Conservation (phyloP, 1,140 invertebrate genomes). For the Eurosta solidaginis region DNA sequence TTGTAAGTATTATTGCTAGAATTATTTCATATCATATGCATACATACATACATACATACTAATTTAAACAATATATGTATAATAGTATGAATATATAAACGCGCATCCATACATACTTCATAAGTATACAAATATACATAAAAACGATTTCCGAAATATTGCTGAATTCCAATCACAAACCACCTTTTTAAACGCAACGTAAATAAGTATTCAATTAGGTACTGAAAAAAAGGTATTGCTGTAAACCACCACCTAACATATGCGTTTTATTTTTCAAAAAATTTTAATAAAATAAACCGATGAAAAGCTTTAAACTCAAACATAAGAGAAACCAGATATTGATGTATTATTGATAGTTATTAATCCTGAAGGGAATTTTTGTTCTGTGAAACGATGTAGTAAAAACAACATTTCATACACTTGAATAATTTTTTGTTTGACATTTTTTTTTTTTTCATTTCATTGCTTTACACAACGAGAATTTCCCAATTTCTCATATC, state of each 20-base stretch:
- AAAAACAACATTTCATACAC: too few relatives aligned
- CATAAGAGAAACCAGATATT: too few relatives aligned
- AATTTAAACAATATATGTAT: background rate
- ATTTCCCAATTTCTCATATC: too few relatives aligned
- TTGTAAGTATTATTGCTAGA: constrained; percentile 23
- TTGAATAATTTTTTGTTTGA: too few relatives aligned
- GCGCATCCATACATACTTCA: too few relatives aligned
- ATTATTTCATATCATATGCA: constrained; percentile 14
- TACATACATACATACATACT: constrained; percentile 18
- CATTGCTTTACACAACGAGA: too few relatives aligned
- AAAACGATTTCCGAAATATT: background rate
- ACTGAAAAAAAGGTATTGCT: constrained; percentile 11
- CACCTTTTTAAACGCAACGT: background rate
- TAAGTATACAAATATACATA: background rate
- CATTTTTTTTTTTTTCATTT: too few relatives aligned
- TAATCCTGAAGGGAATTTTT: too few relatives aligned
- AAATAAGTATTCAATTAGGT: background rate
- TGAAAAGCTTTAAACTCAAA: background rate
- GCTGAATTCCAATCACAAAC: background rate
- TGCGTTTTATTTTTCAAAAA: constrained; percentile 9
- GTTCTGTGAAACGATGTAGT: too few relatives aligned
- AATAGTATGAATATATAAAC: too few relatives aligned
- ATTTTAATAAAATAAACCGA: background rate
- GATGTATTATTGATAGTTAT: too few relatives aligned
- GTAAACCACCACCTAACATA: background rate